Evolutionary conservation across 2,113 vertebrate species (phyloP).

Genomic region (Brachyistius frenatus): DNA sequence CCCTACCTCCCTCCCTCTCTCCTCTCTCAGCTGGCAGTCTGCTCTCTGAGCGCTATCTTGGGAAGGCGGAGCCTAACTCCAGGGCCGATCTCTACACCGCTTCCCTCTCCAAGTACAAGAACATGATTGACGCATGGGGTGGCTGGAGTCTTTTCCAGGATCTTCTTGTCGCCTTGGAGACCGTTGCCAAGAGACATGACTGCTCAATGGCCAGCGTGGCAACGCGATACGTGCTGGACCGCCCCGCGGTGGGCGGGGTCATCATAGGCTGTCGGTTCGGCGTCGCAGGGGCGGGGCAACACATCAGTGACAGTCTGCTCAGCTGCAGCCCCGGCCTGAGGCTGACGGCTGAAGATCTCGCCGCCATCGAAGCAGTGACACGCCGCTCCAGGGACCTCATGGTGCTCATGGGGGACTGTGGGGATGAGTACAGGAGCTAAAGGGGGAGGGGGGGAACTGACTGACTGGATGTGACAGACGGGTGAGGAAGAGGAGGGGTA

Average conservation of each 20-base stretch:
- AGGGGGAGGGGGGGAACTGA: slow-evolving; percentile 1
- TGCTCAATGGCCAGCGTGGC: slow-evolving; percentile 70
- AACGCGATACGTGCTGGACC: slow-evolving; percentile 67
- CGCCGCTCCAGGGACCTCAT: slow-evolving; percentile 60
- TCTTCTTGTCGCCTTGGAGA: slow-evolving; percentile 63
- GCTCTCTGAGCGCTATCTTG: slow-evolving; percentile 55
- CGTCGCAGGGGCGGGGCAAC: slow-evolving; percentile 64
- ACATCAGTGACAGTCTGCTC: slow-evolving; percentile 65
- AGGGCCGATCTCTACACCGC: slow-evolving; percentile 62
- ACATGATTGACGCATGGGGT: slow-evolving; percentile 65
- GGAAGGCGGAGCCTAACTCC: slow-evolving; percentile 49
- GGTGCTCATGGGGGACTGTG: slow-evolving; percentile 65
- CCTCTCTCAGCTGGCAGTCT: slow-evolving; percentile 62
- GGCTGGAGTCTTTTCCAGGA: slow-evolving; percentile 74
- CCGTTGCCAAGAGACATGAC: slow-evolving; percentile 26
- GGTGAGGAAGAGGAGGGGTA: neutral
- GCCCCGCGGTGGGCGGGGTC: slow-evolving; percentile 66
- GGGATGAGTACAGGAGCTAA: slow-evolving; percentile 72
- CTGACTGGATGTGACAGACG: slow-evolving; percentile 48
- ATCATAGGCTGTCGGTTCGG: slow-evolving; percentile 71
- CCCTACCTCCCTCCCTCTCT: neutral
- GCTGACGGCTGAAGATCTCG: slow-evolving; percentile 54
- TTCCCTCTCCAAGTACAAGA: slow-evolving; percentile 75
- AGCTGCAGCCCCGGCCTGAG: slow-evolving; percentile 63
- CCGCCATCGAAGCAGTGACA: slow-evolving; percentile 51